Percentiles rank a stretch among this genome's conserved stretches.
Conservation (phyloP, 2,113 vertebrate genomes). For the Ptyas mucosa region DNA sequence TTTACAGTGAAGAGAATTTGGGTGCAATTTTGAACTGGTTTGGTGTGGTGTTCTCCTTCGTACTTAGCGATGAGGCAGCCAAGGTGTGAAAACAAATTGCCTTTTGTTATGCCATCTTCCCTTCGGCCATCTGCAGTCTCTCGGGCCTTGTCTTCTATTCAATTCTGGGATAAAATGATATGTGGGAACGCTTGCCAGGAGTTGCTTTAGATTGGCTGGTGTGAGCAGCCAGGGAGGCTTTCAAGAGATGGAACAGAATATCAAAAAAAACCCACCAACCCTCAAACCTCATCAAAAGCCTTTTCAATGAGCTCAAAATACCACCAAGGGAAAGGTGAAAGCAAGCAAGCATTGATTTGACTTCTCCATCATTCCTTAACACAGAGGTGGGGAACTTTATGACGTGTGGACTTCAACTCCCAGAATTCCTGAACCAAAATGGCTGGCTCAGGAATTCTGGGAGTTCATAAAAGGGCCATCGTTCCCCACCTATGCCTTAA, state of each 20-base stretch:
- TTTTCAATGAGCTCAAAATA: not conserved
- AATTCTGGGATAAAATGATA: not conserved
- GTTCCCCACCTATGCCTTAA: not conserved
- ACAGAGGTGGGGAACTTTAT: not conserved
- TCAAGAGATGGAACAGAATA: not conserved
- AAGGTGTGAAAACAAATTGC: not conserved
- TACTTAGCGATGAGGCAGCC: not conserved
- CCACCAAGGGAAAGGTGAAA: not conserved
- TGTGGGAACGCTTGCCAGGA: not conserved
- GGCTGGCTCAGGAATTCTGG: not conserved
- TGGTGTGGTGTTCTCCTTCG: not conserved
- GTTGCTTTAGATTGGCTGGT: not conserved
- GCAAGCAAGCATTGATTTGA: not conserved
- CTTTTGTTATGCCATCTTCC: not conserved
- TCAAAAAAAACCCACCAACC: not conserved
- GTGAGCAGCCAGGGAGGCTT: not conserved
- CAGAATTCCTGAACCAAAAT: not conserved
- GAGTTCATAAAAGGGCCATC: not conserved
- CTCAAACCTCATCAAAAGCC: not conserved
- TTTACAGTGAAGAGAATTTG: not conserved
- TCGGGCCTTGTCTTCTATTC: not conserved
- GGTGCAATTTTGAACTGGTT: not conserved
- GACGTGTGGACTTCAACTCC: not conserved
- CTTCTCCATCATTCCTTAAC: not conserved
- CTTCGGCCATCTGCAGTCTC: not conserved